Evolutionary conservation across 2,888 invertebrate genomes (phyloP).

Genomic region (Drosophila austrosaltans): DNA sequence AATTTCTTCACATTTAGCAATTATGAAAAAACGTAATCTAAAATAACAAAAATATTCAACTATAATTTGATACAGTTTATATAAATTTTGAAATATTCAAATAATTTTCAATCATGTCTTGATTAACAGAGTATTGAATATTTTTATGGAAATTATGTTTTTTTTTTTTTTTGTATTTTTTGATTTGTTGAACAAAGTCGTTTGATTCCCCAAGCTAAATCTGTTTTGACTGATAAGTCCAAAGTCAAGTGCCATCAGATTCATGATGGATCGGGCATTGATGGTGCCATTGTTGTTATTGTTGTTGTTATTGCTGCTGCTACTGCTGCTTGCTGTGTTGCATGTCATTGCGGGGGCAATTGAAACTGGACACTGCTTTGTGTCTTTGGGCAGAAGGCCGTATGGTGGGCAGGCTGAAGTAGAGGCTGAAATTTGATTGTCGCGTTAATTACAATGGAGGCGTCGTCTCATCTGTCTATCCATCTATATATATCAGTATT

Average conservation of each 20-base stretch:
- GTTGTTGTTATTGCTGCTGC: conserved; percentile 47
- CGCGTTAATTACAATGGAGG: conserved; percentile 71
- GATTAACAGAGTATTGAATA: no score
- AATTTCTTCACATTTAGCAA: no score
- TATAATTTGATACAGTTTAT: no score
- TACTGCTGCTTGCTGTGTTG: conserved; percentile 36
- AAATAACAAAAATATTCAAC: no score
- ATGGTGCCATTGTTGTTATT: conserved; percentile 39
- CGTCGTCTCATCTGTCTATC: conserved; percentile 4
- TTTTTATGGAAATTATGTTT: background rate
- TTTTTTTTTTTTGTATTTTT: background rate
- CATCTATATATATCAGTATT: conserved; percentile 13
- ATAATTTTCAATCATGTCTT: no score
- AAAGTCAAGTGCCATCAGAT: conserved; percentile 23
- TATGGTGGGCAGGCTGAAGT: conserved; percentile 65
- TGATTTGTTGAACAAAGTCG: conserved; percentile 2
- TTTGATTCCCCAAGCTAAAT: background rate
- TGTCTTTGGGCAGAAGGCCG: conserved; percentile 56
- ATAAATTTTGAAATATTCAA: no score
- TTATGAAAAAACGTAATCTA: no score
- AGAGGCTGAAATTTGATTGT: conserved; percentile 67
- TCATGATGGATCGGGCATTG: conserved; percentile 59
- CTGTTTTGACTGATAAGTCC: conserved; percentile 15
- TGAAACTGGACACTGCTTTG: conserved; percentile 54
- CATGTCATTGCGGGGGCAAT: conserved; percentile 29